Conservation (phyloP, 2,113 vertebrate genomes). For the Fulica atra region DNA sequence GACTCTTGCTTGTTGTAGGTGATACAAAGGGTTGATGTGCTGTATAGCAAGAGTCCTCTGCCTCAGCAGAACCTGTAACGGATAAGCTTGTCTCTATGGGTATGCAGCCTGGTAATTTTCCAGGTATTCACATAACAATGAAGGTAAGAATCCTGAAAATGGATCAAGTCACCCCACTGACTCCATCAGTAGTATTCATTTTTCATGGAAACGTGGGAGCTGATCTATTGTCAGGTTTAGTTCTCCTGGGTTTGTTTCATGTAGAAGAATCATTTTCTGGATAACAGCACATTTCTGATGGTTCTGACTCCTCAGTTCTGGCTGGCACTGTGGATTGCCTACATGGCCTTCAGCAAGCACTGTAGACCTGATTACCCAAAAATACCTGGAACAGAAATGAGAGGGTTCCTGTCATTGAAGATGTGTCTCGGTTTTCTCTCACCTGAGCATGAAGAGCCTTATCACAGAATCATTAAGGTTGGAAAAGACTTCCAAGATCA, state of each 20-base stretch:
- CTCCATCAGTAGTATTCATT: neutral
- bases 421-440: neutral
- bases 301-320: neutral
- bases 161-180: neutral
- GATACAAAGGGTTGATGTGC: neutral
- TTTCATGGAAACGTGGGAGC: neutral
- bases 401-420: neutral
- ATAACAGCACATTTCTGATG: neutral
- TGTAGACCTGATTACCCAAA: neutral
- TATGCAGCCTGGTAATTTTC: neutral
- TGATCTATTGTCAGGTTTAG: neutral
- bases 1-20: neutral
- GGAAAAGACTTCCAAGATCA: too few species aligned
- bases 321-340: neutral
- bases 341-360: neutral
- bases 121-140: neutral
- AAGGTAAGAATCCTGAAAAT: neutral
- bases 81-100: neutral
- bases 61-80: neutral
- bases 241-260: neutral
- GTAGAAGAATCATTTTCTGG: neutral
- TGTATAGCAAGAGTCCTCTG: neutral
- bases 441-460: neutral
- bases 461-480: too few species aligned
- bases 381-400: neutral